Evolutionary conservation across 2,797 vertebrate genomes (phyloP).

Genomic region (Synanceia verrucosa): DNA sequence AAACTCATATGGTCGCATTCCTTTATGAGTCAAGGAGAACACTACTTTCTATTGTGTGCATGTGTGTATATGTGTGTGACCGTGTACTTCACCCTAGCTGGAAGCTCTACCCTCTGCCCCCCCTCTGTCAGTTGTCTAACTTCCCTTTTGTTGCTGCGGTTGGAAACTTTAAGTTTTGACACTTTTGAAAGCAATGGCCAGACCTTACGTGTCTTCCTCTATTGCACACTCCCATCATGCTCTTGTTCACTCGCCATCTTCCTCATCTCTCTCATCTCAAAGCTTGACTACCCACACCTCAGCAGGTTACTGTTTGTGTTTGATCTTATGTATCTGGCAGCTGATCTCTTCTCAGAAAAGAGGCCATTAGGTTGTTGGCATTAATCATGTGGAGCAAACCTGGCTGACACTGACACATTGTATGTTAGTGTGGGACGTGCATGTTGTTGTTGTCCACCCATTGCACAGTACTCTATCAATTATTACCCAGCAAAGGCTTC

Average conservation of each 20-base stretch:
- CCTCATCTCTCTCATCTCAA: conserved; percentile 51
- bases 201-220: conserved; percentile 79
- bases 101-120: conserved; percentile 16
- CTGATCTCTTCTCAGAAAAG: conserved; percentile 16
- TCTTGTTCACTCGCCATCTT: conserved; percentile 63
- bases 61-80: conserved; percentile 5
- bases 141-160: conserved; percentile 87
- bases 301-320: not conserved
- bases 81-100: conserved; percentile 23
- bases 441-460: not conserved
- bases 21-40: conserved; percentile 47
- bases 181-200: conserved; percentile 85
- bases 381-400: not conserved
- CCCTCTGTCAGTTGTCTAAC: conserved; percentile 78
- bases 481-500: not conserved
- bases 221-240: conserved; percentile 68
- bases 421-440: not conserved
- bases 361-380: not conserved
- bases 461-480: not conserved
- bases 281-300: not conserved
- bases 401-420: not conserved
- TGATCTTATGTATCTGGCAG: not conserved
- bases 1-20: conserved; percentile 1
- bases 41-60: conserved; percentile 37
- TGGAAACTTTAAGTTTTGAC: conserved; percentile 89